A percentile compares a stretch with the other conserved stretches of the same genome.
Evolutionary conservation across 2,113 vertebrate species (phyloP).

Genomic region (Crotophaga sulcirostris): DNA sequence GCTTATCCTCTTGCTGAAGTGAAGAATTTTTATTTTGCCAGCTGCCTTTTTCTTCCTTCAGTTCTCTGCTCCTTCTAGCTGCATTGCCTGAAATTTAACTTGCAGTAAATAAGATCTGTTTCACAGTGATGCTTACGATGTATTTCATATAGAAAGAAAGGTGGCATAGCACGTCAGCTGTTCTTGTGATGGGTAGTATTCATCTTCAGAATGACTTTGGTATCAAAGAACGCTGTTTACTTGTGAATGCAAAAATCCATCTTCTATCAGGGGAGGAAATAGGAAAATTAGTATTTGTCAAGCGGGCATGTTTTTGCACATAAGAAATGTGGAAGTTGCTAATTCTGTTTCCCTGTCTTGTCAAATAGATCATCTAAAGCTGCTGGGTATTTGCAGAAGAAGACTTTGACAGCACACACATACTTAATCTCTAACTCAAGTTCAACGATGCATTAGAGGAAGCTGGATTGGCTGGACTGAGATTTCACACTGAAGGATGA

Average conservation of each 20-base stretch:
- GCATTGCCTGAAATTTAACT: not conserved
- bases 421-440: not conserved
- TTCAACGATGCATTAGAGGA: conserved; percentile 52
- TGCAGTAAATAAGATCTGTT: not conserved
- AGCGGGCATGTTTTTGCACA: not conserved
- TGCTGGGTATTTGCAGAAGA: conserved; percentile 14
- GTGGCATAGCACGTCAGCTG: not conserved
- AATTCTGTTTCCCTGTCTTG: conserved; percentile 11
- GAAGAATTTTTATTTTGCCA: not conserved
- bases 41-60: not conserved
- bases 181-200: not conserved
- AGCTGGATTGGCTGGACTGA: not conserved
- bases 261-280: not conserved
- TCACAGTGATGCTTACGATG: not conserved
- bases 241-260: not conserved
- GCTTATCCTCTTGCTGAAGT: not conserved
- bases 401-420: not conserved
- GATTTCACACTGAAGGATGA: conserved; percentile 80
- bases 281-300: not conserved
- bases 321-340: not conserved
- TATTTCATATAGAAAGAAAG: not conserved
- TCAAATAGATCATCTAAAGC: conserved; percentile 36
- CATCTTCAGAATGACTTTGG: not conserved
- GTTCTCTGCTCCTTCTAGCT: not conserved
- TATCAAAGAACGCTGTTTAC: not conserved